phyloP scores from a whole-genome alignment of 2,888 invertebrate genomes.

The Agriopis marginaria region DNA sequence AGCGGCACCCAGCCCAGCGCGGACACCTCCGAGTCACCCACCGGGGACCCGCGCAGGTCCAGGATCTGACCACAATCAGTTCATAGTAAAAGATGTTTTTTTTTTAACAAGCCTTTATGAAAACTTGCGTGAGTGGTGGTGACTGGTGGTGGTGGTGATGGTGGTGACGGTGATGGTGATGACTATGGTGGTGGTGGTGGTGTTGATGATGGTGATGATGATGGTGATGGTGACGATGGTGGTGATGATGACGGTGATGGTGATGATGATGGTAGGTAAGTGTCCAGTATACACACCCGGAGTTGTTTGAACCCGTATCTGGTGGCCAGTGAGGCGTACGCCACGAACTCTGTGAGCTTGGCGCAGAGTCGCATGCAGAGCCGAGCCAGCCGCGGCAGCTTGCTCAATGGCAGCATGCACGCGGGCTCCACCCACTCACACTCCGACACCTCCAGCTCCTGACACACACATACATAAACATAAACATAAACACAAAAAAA shows the following conservation, averaged over 20 bases:
- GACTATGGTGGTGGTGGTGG: no score
- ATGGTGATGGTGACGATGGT: no score
- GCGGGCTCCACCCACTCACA: constrained; percentile 92
- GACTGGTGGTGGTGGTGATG: no score
- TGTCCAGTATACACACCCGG: constrained; percentile 65
- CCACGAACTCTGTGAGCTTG: constrained; percentile 89
- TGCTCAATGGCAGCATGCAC: constrained; percentile 90
- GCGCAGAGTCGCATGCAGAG: constrained; percentile 89
- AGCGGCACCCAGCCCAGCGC: constrained; percentile 74
- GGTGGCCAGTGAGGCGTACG: constrained; percentile 91
- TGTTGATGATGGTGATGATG: no score
- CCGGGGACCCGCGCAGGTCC: constrained; percentile 73
- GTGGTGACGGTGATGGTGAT: no score
- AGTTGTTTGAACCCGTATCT: constrained; percentile 89
- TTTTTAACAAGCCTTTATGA: no score
- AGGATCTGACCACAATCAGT: constrained; percentile 56
- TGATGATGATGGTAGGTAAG: no score
- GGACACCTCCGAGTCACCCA: constrained; percentile 79
- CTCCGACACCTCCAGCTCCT: constrained; percentile 90
- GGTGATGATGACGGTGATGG: no score
- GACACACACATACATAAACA: constrained; percentile 18
- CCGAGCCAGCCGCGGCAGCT: constrained; percentile 87
- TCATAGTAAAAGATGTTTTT: no score
- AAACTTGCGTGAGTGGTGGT: no score
- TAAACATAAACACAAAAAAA: no score